phyloP scores from a whole-genome alignment of 2,888 invertebrate species.

The Thera obeliscata region DNA sequence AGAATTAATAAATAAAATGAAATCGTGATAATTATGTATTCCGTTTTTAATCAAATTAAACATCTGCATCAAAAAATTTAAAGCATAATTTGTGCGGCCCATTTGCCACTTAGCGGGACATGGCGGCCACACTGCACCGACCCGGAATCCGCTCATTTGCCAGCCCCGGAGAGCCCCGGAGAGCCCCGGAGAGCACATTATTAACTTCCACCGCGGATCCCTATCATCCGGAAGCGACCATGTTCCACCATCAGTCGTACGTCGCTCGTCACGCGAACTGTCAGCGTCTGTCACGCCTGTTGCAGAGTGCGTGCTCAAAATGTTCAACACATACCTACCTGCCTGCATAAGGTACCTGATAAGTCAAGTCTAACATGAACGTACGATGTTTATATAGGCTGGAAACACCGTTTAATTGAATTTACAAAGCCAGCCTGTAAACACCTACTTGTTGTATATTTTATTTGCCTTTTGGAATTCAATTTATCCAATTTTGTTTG shows the following conservation, averaged over 20 bases:
- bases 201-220: constrained; percentile 17
- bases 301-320: constrained; percentile 14
- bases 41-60: not conserved
- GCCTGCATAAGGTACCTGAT: constrained; percentile 2
- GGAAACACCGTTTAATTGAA: not conserved
- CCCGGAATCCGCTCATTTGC: constrained; percentile 22
- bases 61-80: constrained; percentile 2
- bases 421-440: not conserved
- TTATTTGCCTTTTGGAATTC: not conserved
- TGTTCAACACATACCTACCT: constrained; percentile 8
- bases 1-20: too few relatives aligned
- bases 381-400: not conserved
- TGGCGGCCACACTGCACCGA: constrained; percentile 12
- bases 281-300: constrained; percentile 22
- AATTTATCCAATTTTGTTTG: not conserved
- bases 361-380: constrained; percentile 7
- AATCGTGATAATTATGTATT: too few relatives aligned
- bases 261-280: constrained; percentile 23
- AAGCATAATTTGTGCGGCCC: not conserved
- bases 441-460: not conserved
- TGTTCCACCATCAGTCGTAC: constrained; percentile 13
- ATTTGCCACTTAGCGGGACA: constrained; percentile 11
- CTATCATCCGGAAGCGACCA: constrained; percentile 18
- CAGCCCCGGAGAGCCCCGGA: constrained; percentile 5
- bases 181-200: constrained; percentile 11